Evolutionary conservation across 2,888 invertebrate genomes (phyloP), one percentile per base, ranked within the genome.

Genomic region (Mellilla xanthometata): DNA sequence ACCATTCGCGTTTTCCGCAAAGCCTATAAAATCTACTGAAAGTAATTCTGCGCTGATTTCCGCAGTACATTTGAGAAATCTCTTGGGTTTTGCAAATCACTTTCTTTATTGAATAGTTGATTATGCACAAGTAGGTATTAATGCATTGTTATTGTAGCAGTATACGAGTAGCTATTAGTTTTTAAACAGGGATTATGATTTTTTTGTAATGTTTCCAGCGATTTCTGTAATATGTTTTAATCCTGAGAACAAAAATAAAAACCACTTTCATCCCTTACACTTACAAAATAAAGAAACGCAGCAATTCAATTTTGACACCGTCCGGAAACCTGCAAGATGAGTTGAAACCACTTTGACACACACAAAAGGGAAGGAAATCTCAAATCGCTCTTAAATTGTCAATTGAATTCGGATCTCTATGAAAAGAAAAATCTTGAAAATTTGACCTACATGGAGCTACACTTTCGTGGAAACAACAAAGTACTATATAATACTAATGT

Each of bases 391-490:
- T 47, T 43, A 53, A 51, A 57, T 51, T 52, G 57, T 43, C 67
- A 67, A 68, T 69, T 64, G 68, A 68, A 65, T 68, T 67, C 58
- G 39, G 52, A 47, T 52, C 53, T 52, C 46, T 44, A 22, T 48
- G 50, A 49, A 6, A 19, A 5, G 15, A n/a, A n/a, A n/a, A n/a
- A n/a, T n/a, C n/a, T n/a, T n/a, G n/a, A n/a, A n/a, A n/a, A n/a
- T n/a, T n/a, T n/a, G n/a, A n/a, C n/a, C n/a, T n/a, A n/a, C n/a
- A n/a, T n/a, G n/a, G n/a, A n/a, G n/a, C n/a, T n/a, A n/a, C n/a
- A n/a, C n/a, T n/a, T n/a, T n/a, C n/a, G n/a, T n/a, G n/a, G n/a
- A n/a, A n/a, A n/a, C n/a, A n/a, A n/a, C n/a, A n/a, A n/a, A n/a
- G n/a, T n/a, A n/a, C n/a, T n/a, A n/a, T n/a, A n/a, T n/a, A n/a